A percentile compares a stretch with the other conserved stretches of the same genome.
These are phyloP conservation scores for Cephus pulcher DNA, from an alignment of 2,888 invertebrate genomes.

Conservation along the genomic window DNA sequence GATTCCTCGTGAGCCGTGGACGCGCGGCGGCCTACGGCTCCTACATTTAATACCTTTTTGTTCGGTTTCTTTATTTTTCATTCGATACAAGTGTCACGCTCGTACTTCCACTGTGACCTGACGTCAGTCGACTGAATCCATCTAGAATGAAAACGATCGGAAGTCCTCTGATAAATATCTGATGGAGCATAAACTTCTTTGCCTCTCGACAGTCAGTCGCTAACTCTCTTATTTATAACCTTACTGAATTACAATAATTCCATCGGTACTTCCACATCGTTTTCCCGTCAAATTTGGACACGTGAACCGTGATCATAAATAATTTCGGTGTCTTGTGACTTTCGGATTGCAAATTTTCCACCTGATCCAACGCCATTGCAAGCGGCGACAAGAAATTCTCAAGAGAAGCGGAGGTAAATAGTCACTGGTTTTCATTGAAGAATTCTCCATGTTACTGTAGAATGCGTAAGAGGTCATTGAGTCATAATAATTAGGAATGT, in stretches of 20 bases:
- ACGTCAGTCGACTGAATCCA: background rate
- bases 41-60: background rate
- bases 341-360: background rate
- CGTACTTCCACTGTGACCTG: background rate
- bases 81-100: background rate
- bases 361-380: background rate
- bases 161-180: background rate
- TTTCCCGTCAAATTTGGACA: background rate
- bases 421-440: background rate
- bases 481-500: background rate
- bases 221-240: background rate
- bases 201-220: background rate
- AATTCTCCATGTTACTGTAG: background rate
- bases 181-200: background rate
- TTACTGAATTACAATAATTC: background rate
- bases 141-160: background rate
- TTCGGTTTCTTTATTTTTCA: conserved; percentile 2
- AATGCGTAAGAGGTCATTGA: background rate
- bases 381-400: background rate
- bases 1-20: background rate
- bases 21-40: conserved; percentile 1
- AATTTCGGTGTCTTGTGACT: background rate
- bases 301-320: background rate
- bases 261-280: background rate
- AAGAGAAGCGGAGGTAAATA: background rate